Evolutionary conservation across 1,140 invertebrate genomes (phyloP).

Genomic region (Lordiphosa collinella): DNA sequence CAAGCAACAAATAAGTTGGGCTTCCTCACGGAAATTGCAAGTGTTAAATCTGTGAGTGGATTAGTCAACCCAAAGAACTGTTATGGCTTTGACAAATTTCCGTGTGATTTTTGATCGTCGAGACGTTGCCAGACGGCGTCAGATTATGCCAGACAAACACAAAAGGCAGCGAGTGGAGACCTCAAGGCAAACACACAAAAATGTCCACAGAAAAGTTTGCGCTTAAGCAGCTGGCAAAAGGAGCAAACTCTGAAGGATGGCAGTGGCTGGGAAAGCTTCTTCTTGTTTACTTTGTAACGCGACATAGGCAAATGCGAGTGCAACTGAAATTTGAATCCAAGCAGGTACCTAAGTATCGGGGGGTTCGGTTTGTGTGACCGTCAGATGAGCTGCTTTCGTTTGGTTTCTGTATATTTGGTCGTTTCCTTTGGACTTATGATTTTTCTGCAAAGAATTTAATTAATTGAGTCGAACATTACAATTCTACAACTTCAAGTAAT

Average conservation of each 20-base stretch:
- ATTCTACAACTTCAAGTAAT: too few species aligned
- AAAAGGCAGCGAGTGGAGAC: slow-evolving; percentile 6
- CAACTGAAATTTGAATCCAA: slow-evolving; percentile 17
- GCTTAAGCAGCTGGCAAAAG: slow-evolving; percentile 9
- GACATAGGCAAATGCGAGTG: slow-evolving; percentile 32
- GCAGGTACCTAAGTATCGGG: neutral
- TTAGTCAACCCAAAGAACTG: slow-evolving; percentile 38
- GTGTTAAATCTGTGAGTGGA: slow-evolving; percentile 59
- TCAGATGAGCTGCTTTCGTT: neutral
- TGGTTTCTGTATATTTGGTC: neutral
- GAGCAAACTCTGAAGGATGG: neutral
- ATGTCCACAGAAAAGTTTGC: slow-evolving; percentile 2
- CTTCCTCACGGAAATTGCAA: slow-evolving; percentile 63
- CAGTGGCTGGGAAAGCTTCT: slow-evolving; percentile 10
- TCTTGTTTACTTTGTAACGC: slow-evolving; percentile 47
- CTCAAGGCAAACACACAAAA: slow-evolving; percentile 12
- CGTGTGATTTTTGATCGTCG: slow-evolving; percentile 53
- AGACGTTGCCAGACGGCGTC: slow-evolving; percentile 30
- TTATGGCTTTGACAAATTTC: slow-evolving; percentile 33
- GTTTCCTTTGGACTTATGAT: too few species aligned
- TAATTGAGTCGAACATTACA: too few species aligned
- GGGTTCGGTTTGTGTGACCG: slow-evolving; percentile 14
- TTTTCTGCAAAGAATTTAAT: too few species aligned
- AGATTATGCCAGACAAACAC: slow-evolving; percentile 35
- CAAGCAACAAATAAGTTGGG: slow-evolving; percentile 53